A percentile compares a stretch with the other conserved stretches of the same genome.
Evolutionary conservation across 2,113 vertebrate species (phyloP).

Genomic region (Nannospalax galili): DNA sequence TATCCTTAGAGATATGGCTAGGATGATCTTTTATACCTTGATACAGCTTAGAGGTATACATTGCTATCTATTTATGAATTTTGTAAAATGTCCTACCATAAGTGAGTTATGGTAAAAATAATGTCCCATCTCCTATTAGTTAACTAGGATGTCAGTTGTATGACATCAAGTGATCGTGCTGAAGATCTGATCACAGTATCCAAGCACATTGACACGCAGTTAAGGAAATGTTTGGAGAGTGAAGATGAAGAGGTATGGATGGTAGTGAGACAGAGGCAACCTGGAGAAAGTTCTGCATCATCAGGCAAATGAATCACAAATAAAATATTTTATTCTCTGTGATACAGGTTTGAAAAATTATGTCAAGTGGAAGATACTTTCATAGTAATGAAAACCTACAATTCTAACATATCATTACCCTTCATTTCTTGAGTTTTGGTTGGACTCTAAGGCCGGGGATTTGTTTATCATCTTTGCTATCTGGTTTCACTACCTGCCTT

Average conservation of each 20-base stretch:
- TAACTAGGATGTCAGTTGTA: background rate
- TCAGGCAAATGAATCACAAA: background rate
- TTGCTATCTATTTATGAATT: background rate
- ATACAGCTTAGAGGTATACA: background rate
- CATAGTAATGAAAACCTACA: background rate
- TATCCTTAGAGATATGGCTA: background rate
- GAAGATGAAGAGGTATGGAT: background rate
- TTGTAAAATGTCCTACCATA: background rate
- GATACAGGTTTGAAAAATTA: background rate
- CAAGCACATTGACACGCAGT: background rate
- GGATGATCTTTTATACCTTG: background rate
- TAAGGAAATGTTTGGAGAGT: background rate
- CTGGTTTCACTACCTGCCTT: too few relatives aligned
- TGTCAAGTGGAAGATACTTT: background rate
- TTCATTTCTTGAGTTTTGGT: background rate
- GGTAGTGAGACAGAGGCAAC: background rate
- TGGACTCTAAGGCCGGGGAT: too few relatives aligned
- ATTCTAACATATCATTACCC: background rate
- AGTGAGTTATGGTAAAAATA: background rate
- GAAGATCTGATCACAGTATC: background rate
- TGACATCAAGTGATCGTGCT: background rate
- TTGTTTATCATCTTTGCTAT: too few relatives aligned
- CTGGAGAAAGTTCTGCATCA: background rate
- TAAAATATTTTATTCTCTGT: background rate
- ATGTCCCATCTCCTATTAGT: accelerated